Percentiles rank a stretch among this genome's conserved stretches.
Evolutionary conservation across 2,888 invertebrate species (phyloP).

Genomic region (Agonopterix alstromeriana): DNA sequence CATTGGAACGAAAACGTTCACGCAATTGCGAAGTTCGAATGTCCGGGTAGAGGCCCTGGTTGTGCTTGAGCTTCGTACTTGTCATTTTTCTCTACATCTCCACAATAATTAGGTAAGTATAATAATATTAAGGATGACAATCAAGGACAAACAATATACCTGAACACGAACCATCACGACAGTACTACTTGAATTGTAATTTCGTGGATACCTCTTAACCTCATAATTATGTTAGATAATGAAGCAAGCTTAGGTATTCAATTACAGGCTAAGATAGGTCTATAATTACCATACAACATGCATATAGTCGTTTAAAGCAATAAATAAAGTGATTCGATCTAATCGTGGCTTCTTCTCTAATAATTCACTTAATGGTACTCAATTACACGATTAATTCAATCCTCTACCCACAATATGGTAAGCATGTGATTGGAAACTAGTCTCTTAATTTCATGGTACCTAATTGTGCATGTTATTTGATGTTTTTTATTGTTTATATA

Average conservation of each 20-base stretch:
- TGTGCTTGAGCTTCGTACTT: too few relatives aligned
- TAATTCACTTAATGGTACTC: constrained; percentile 15
- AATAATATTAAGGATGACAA: too few relatives aligned
- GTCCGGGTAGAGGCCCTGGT: too few relatives aligned
- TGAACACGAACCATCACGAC: too few relatives aligned
- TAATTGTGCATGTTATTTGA: neutral
- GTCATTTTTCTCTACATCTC: too few relatives aligned
- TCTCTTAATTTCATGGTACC: neutral
- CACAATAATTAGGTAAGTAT: too few relatives aligned
- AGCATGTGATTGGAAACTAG: constrained; percentile 8
- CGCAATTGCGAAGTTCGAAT: too few relatives aligned
- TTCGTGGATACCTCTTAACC: too few relatives aligned
- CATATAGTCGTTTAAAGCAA: constrained; percentile 8
- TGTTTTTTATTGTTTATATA: neutral
- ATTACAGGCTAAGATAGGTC: neutral
- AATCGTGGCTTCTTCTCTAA: constrained; percentile 14
- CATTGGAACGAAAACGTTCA: too few relatives aligned
- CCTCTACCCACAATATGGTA: constrained; percentile 2
- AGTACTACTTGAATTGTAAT: too few relatives aligned
- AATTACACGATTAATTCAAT: constrained; percentile 10
- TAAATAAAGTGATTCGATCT: constrained; percentile 17
- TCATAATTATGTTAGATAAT: neutral
- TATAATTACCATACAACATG: constrained; percentile 10
- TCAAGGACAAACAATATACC: too few relatives aligned
- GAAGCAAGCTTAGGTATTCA: constrained; percentile 1